Percentiles rank a stretch among this genome's conserved stretches.
Conservation (phyloP, 2,797 vertebrate species). For the Xyrichtys novacula region DNA sequence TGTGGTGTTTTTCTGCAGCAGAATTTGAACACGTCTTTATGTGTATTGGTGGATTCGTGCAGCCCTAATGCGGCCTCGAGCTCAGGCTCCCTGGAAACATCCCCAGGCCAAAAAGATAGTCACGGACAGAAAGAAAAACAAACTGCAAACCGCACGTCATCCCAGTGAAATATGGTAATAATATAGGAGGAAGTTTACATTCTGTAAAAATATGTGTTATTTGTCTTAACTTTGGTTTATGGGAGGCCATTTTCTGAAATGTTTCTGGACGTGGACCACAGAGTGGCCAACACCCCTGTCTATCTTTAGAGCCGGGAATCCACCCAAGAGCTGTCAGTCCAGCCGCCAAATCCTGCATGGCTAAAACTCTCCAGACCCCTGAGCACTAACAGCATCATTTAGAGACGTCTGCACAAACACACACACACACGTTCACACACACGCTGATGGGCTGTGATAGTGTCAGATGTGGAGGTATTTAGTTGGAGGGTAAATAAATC, state of each 20-base stretch:
- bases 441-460: conserved; percentile 18
- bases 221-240: conserved; percentile 79
- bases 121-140: conserved; percentile 73
- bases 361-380: conserved; percentile 77
- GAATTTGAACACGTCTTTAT: conserved; percentile 56
- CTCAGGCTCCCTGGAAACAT: conserved; percentile 57
- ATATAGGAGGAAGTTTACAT: conserved; percentile 84
- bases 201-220: conserved; percentile 84
- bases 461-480: conserved; percentile 44
- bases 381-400: conserved; percentile 69
- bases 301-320: conserved; percentile 87
- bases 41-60: conserved; percentile 47
- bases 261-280: conserved; percentile 81
- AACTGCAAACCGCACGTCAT: conserved; percentile 72
- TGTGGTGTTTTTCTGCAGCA: conserved; percentile 40
- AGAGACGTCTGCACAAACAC: conserved; percentile 42
- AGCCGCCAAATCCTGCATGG: conserved; percentile 63
- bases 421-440: conserved; percentile 11
- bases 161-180: conserved; percentile 81
- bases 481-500: conserved; percentile 61
- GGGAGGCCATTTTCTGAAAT: conserved; percentile 75
- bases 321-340: conserved; percentile 82
- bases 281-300: conserved; percentile 83
- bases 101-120: conserved; percentile 61
- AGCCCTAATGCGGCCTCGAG: conserved; percentile 64